A percentile compares a stretch with the other conserved stretches of the same genome.
phyloP scores from a whole-genome alignment of 2,888 invertebrate genomes.

The Plebejus anna region DNA sequence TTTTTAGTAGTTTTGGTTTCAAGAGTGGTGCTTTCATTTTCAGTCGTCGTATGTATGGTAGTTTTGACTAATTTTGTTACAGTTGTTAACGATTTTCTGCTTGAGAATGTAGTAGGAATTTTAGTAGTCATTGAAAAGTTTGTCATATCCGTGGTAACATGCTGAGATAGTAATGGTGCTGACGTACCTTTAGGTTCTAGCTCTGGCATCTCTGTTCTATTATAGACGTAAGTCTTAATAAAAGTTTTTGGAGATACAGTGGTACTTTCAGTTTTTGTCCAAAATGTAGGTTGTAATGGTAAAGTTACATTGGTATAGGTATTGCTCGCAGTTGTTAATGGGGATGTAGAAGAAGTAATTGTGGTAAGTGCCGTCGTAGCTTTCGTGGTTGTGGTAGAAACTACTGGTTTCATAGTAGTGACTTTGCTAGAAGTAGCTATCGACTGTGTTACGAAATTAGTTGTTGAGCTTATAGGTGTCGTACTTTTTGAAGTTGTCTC shows the following conservation, averaged over 20 bases:
- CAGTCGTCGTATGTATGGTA: conserved; percentile 37
- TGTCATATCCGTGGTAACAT: conserved; percentile 36
- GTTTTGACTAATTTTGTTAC: conserved; percentile 30
- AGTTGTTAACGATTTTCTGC: conserved; percentile 17
- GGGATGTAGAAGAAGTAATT: conserved; percentile 29
- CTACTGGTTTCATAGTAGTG: conserved; percentile 20
- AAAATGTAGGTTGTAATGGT: conserved; percentile 33
- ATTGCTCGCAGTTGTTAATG: conserved; percentile 37
- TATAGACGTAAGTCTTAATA: conserved; percentile 42
- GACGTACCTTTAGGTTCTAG: conserved; percentile 37
- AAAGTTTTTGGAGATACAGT: conserved; percentile 36
- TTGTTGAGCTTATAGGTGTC: conserved; percentile 35
- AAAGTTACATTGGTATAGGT: conserved; percentile 33
- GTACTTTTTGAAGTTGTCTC: conserved; percentile 42
- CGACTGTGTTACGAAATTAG: conserved; percentile 36
- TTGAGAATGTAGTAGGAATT: conserved; percentile 29
- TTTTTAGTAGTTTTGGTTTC: conserved; percentile 50
- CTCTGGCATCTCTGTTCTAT: conserved; percentile 45
- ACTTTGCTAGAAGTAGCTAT: conserved; percentile 30
- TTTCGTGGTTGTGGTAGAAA: conserved; percentile 12
- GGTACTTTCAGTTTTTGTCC: conserved; percentile 29
- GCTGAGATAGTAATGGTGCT: conserved; percentile 38
- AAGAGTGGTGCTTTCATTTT: conserved; percentile 38
- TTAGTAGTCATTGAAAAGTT: conserved; percentile 36
- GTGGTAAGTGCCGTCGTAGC: conserved; percentile 16